These are phyloP conservation scores for Phlogophora meticulosa DNA, from an alignment of 2,888 invertebrate genomes.

Conservation along the genomic window DNA sequence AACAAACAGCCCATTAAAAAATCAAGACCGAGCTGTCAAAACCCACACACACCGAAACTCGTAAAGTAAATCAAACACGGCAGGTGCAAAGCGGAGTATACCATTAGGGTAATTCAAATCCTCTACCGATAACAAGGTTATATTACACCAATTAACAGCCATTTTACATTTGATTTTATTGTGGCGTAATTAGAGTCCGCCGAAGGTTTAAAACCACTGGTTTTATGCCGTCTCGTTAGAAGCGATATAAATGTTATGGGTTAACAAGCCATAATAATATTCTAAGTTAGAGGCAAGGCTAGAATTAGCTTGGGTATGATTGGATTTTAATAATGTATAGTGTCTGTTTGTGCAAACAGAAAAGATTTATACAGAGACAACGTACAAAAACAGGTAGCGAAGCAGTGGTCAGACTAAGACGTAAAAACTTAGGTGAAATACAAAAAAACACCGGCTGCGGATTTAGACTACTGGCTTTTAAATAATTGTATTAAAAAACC, in stretches of 20 bases:
- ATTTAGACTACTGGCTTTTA: neutral
- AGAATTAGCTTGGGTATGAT: constrained; percentile 29
- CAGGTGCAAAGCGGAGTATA: constrained; percentile 68
- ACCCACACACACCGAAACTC: constrained; percentile 33
- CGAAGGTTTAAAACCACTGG: constrained; percentile 76
- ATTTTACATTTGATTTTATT: constrained; percentile 81
- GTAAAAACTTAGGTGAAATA: neutral
- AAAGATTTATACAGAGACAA: neutral
- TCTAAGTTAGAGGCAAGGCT: constrained; percentile 31
- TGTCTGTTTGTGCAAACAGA: constrained; percentile 12
- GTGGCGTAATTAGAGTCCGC: constrained; percentile 77
- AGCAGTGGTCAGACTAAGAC: neutral
- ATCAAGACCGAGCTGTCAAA: neutral
- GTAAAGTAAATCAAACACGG: constrained; percentile 51
- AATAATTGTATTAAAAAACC: no score
- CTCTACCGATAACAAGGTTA: constrained; percentile 79
- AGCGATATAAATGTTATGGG: constrained; percentile 45
- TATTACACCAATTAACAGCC: constrained; percentile 79
- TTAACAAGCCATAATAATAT: constrained; percentile 38
- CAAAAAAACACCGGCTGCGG: neutral
- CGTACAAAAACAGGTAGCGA: neutral
- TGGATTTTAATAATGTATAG: constrained; percentile 12
- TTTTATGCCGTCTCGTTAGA: constrained; percentile 52
- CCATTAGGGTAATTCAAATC: constrained; percentile 72
- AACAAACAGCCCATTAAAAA: constrained; percentile 3